Evolutionary conservation across 2,888 invertebrate species (phyloP).

Genomic region (Eurytoma adleriae): DNA sequence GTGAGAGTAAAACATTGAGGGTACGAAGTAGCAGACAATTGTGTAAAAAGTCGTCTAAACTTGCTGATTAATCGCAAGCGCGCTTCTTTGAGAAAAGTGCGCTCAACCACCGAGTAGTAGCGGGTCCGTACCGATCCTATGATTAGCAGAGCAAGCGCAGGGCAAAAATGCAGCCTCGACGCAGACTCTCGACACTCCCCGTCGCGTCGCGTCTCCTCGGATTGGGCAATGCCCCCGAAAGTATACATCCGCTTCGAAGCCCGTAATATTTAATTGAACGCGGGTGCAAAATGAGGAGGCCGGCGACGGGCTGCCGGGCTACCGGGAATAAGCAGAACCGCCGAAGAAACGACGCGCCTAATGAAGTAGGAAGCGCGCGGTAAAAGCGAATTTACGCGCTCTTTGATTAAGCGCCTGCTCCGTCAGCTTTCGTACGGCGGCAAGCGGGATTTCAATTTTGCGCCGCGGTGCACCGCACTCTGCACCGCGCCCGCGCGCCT

Average conservation of each 20-base stretch:
- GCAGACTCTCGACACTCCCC: too few species aligned
- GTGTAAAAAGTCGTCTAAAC: too few species aligned
- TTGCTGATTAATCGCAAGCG: too few species aligned
- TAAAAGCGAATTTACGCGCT: slow-evolving; percentile 55
- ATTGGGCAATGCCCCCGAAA: slow-evolving; percentile 52
- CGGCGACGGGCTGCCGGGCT: not conserved
- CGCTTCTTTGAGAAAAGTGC: too few species aligned
- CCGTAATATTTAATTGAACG: slow-evolving; percentile 50
- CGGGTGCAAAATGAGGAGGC: not conserved
- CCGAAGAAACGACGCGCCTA: slow-evolving; percentile 3
- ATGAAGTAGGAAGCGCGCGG: slow-evolving; percentile 55
- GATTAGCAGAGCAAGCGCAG: too few species aligned
- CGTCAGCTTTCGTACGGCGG: not conserved
- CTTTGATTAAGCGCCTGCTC: slow-evolving; percentile 50
- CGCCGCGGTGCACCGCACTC: slow-evolving; percentile 48
- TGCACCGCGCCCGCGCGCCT: not conserved
- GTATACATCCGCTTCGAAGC: slow-evolving; percentile 27
- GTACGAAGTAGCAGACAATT: too few species aligned
- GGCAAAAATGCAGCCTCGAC: too few species aligned
- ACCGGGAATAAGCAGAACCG: not conserved
- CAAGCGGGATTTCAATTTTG: slow-evolving; percentile 43
- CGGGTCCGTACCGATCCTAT: too few species aligned
- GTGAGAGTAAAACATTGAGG: too few species aligned
- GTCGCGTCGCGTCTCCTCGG: slow-evolving; percentile 12
- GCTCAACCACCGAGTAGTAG: too few species aligned